Percentiles rank a stretch among this genome's conserved stretches.
Evolutionary conservation across 2,888 invertebrate species (phyloP).

Genomic region (Vesta saturnalis): DNA sequence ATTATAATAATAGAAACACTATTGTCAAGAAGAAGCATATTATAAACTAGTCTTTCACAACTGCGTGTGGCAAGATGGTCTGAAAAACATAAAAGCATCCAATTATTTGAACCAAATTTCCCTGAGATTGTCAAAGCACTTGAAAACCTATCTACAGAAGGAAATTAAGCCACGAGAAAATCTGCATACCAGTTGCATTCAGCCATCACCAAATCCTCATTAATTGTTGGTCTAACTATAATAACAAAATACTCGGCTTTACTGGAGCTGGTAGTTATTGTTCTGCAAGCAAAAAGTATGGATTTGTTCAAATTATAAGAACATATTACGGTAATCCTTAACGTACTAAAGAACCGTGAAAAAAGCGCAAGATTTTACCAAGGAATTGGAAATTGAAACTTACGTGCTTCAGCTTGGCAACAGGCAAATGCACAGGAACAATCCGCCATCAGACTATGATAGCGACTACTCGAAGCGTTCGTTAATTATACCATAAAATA

Average conservation of each 20-base stretch:
- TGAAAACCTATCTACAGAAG: no score
- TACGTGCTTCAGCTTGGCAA: no score
- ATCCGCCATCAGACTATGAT: no score
- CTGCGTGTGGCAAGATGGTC: no score
- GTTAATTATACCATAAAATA: not conserved
- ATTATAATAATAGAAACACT: no score
- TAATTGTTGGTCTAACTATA: not conserved
- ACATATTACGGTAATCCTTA: not conserved
- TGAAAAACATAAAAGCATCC: slow-evolving; percentile 13
- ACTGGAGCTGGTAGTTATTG: not conserved
- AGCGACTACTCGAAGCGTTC: not conserved
- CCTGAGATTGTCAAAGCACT: not conserved
- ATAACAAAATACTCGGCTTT: no score
- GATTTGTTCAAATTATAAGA: no score
- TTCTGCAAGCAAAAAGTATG: no score
- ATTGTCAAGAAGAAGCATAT: slow-evolving; percentile 29
- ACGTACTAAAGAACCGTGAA: not conserved
- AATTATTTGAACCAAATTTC: not conserved
- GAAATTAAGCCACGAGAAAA: no score
- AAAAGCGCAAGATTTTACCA: not conserved
- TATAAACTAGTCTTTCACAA: not conserved
- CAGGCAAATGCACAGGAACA: no score
- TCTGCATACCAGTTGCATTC: not conserved
- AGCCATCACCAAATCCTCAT: not conserved
- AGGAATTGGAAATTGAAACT: no score